A percentile compares a stretch with the other conserved stretches of the same genome.
phyloP scores from a whole-genome alignment of 2,888 invertebrate species.

The Netelia fuscicornis region DNA sequence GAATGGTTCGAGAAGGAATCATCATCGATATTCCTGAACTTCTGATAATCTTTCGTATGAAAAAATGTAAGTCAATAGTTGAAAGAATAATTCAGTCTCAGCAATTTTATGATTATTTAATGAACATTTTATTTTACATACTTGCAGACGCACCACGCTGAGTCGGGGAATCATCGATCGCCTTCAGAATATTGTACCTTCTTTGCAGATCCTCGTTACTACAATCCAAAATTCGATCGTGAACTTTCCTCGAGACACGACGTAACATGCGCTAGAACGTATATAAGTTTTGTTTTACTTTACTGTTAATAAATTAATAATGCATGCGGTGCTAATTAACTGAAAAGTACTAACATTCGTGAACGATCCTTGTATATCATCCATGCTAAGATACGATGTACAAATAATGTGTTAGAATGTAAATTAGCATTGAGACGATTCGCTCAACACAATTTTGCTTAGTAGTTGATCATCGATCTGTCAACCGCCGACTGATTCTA shows the following conservation, averaged over 20 bases:
- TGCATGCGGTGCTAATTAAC: not conserved
- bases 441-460: not conserved
- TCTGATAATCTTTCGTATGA: constrained; percentile 13
- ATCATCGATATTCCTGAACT: constrained; percentile 12
- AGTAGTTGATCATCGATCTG: constrained; percentile 2
- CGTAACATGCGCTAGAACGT: constrained; percentile 61
- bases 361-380: constrained; percentile 53
- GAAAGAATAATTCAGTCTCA: not conserved
- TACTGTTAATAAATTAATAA: constrained; percentile 3
- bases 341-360: constrained; percentile 54
- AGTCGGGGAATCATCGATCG: constrained; percentile 48
- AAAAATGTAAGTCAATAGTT: not conserved
- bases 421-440: not conserved
- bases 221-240: constrained; percentile 38
- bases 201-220: constrained; percentile 42
- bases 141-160: constrained; percentile 29
- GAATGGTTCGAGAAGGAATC: constrained; percentile 2
- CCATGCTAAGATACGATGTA: constrained; percentile 38
- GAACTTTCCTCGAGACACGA: constrained; percentile 48
- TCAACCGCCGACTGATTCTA: constrained; percentile 17
- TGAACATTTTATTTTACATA: constrained; percentile 27
- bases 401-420: constrained; percentile 2
- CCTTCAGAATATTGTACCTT: constrained; percentile 49
- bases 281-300: not conserved
- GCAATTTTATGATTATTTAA: constrained; percentile 12